Percentiles rank a stretch among this genome's conserved stretches.
Conservation (phyloP, 2,888 invertebrate species). For the Torymus aiolomorphi region DNA sequence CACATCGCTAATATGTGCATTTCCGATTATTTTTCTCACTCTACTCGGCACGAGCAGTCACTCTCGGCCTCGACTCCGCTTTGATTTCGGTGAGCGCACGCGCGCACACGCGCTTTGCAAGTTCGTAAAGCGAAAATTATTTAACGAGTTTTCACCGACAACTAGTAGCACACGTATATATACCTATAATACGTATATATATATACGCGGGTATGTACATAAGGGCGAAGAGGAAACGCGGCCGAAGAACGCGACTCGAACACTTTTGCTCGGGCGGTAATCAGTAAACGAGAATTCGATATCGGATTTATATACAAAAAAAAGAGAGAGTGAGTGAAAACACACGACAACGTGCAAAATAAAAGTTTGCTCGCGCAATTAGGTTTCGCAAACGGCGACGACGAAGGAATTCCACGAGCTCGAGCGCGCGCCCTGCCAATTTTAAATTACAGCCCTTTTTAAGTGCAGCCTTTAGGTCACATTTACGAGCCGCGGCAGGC, state of each 20-base stretch:
- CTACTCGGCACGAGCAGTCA: neutral
- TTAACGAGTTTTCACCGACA: conserved; percentile 32
- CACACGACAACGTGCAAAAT: conserved; percentile 2
- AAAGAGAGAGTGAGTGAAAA: neutral
- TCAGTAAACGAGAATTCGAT: conserved; percentile 47
- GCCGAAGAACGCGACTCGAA: conserved; percentile 38
- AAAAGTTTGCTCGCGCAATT: conserved; percentile 37
- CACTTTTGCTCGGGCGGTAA: conserved; percentile 31
- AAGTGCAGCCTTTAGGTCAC: neutral
- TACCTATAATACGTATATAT: neutral
- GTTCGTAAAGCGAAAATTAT: conserved; percentile 37
- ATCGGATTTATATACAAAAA: conserved; percentile 32
- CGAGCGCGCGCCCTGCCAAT: neutral
- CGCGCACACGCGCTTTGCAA: conserved; percentile 26
- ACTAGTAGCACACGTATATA: neutral
- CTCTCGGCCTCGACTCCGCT: conserved; percentile 22
- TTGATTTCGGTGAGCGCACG: conserved; percentile 30
- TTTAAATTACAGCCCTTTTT: conserved; percentile 2
- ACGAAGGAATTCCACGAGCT: neutral
- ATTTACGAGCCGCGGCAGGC: neutral
- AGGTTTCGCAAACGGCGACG: conserved; percentile 12
- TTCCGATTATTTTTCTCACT: conserved; percentile 63
- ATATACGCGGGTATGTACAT: neutral
- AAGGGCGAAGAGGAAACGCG: conserved; percentile 41
- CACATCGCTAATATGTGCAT: conserved; percentile 58